These are phyloP conservation scores for Lerema accius DNA, from an alignment of 1,140 invertebrate species.

Conservation along the genomic window DNA sequence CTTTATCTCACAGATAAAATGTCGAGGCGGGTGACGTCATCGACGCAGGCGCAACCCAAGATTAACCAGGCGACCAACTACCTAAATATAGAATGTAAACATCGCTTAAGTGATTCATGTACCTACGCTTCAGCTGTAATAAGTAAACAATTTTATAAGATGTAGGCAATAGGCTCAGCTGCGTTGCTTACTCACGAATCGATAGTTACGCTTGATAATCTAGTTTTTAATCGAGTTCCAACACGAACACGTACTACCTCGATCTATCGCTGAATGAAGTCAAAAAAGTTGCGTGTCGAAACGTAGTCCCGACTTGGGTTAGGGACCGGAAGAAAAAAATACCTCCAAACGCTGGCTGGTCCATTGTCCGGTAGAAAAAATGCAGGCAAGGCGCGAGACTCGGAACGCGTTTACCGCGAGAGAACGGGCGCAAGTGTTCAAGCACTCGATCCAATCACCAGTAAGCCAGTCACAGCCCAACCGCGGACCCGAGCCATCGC, in stretches of 20 bases:
- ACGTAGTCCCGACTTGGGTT: conserved; percentile 27
- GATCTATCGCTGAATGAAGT: background rate
- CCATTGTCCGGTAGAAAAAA: conserved; percentile 70
- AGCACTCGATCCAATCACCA: too few species aligned
- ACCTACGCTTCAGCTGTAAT: conserved; percentile 48
- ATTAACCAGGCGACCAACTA: conserved; percentile 51
- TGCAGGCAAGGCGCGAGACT: conserved; percentile 57
- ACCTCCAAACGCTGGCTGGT: conserved; percentile 52
- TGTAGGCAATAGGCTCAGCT: conserved; percentile 4
- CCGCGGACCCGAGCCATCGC: conserved; percentile 54
- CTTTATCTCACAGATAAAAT: conserved; percentile 59
- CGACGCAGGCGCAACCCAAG: conserved; percentile 56
- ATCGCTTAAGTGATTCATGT: conserved; percentile 67
- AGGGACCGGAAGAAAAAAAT: conserved; percentile 49
- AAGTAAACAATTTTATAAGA: conserved; percentile 51
- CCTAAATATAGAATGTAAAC: conserved; percentile 75
- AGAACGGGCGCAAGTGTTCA: conserved; percentile 42
- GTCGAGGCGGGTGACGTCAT: conserved; percentile 58
- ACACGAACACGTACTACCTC: background rate
- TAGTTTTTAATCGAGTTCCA: background rate
- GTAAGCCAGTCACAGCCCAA: conserved; percentile 64
- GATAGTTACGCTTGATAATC: background rate
- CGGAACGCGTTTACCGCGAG: conserved; percentile 40
- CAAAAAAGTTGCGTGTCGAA: conserved; percentile 14
- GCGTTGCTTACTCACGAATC: background rate